Percentiles rank a stretch among this genome's conserved stretches.
phyloP scores from a whole-genome alignment of 2,797 vertebrate species.

The Lagocephalus sceleratus region DNA sequence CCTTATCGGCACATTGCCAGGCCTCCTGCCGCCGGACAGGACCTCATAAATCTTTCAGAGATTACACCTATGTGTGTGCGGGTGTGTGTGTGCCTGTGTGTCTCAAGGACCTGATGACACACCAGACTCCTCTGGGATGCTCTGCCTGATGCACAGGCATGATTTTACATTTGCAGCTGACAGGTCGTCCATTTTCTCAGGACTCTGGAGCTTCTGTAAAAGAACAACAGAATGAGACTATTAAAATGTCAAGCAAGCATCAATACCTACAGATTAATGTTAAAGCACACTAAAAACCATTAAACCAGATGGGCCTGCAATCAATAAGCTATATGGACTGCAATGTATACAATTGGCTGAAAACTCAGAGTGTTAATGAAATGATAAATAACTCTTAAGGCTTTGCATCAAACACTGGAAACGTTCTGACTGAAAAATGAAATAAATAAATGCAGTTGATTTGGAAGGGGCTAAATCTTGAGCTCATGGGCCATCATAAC shows the following conservation, averaged over 20 bases:
- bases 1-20: constrained; percentile 57
- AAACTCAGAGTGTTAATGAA: too few species aligned
- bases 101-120: constrained; percentile 45
- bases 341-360: too few species aligned
- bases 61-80: constrained; percentile 35
- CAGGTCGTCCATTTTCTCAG: constrained; percentile 1
- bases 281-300: too few species aligned
- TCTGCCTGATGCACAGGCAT: constrained; percentile 14
- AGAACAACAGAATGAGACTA: not conserved
- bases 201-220: constrained; percentile 33
- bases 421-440: too few species aligned
- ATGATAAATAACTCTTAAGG: too few species aligned
- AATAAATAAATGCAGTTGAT: too few species aligned
- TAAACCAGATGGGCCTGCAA: too few species aligned
- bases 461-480: too few species aligned
- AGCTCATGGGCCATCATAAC: too few species aligned
- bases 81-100: constrained; percentile 12
- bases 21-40: constrained; percentile 33
- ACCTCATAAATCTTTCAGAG: constrained; percentile 67
- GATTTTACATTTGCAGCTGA: constrained; percentile 15
- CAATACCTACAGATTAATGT: too few species aligned
- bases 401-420: too few species aligned
- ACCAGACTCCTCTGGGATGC: constrained; percentile 34
- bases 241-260: not conserved
- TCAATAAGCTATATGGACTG: too few species aligned